Base-by-base conservation (phyloP, 2,888 invertebrate species). In the Anthophora plumipes region DNA sequence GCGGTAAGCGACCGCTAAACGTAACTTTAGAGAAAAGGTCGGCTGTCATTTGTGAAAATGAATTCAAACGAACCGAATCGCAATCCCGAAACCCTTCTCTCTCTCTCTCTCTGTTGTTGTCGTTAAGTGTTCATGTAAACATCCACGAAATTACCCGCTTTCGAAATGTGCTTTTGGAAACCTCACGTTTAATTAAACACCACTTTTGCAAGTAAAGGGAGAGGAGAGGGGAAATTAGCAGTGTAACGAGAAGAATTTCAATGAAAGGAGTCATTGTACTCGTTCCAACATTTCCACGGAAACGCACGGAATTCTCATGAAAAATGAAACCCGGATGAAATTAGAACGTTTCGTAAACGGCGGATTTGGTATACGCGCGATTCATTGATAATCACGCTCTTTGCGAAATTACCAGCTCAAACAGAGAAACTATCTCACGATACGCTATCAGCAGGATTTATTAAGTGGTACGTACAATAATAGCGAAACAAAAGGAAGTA, bases 11-110 rank as follows among this genome's bases (percentile, higher is more conserved):
- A 41, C 57, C 43, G 63, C n/a, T n/a, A 52, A 63, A 59, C 57
- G 71, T 43, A 60, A 76, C 71, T 76, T 70, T 50, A 50, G 43
- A 57, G 22, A 50, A 69, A 59, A 37, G 57, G 25, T 12, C 17
- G 8, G 50, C 7, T 25, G 50, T 60, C 39, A 59, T 41, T n/a
- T 14, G 60, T 9, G 43, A 17, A n/a, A 50, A 39, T 22, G 31
- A 1, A 3, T 9, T 7, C 39, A 22, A 57, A 57, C 22, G 41
- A 48, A 59, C 43, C 46, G 46, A 25, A 12, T 12, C 39, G 9
- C n/a, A 4, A 59, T 37, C 9, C 22, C 1, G 14, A 11, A n/a
- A n/a, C n/a, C n/a, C n/a, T 4, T 31, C 31, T 31, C 31, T 31
- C 31, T 31, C 31, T 31, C 31, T 31, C 31, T 31, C 31, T 31